Conservation (phyloP, 2,797 vertebrate species). For the Limosa lapponica region DNA sequence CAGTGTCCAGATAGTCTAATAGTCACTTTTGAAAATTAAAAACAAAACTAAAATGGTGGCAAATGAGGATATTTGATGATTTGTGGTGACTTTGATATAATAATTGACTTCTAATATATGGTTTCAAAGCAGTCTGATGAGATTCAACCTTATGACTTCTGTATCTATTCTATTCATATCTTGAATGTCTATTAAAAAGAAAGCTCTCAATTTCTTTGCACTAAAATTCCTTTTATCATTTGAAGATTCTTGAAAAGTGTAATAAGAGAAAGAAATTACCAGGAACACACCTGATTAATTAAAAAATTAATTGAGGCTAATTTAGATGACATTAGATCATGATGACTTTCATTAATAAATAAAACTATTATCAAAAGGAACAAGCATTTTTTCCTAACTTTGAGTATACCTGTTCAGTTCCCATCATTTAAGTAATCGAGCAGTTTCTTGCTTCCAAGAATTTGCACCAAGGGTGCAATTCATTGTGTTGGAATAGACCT, state of each 20-base stretch:
- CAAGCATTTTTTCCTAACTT: neutral
- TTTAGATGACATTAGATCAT: neutral
- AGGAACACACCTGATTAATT: slow-evolving; percentile 20
- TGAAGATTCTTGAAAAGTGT: slow-evolving; percentile 39
- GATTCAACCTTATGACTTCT: neutral
- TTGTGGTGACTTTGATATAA: slow-evolving; percentile 37
- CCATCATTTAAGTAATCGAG: neutral
- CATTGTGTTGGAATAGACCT: neutral
- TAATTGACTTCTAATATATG: neutral
- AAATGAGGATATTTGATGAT: slow-evolving; percentile 23
- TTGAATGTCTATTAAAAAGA: neutral
- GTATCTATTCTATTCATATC: neutral
- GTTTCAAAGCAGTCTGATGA: slow-evolving; percentile 7
- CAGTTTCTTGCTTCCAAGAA: neutral
- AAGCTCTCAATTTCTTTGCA: slow-evolving; percentile 28
- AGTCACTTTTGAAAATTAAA: neutral
- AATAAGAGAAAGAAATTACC: slow-evolving; percentile 38
- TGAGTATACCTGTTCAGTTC: neutral
- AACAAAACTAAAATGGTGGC: neutral
- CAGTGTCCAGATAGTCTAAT: neutral
- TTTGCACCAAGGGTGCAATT: neutral
- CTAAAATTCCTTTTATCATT: slow-evolving; percentile 58
- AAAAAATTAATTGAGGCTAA: slow-evolving; percentile 31
- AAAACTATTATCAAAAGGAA: slow-evolving; percentile 39
- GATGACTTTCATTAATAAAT: slow-evolving; percentile 36